phyloP scores from a whole-genome alignment of 1,140 invertebrate genomes.

The Tribolium madens region DNA sequence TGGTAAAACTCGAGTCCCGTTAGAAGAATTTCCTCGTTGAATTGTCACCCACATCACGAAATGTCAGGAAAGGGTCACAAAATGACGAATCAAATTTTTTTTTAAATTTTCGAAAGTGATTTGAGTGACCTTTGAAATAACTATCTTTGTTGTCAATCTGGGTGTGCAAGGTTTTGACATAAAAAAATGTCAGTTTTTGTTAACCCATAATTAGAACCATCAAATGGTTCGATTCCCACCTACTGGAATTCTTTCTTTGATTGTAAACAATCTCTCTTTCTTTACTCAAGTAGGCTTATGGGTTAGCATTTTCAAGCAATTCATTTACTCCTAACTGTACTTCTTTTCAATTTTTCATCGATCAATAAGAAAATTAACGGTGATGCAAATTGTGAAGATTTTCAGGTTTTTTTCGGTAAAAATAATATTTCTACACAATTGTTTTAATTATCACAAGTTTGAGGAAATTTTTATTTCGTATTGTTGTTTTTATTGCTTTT shows the following conservation, averaged over 20 bases:
- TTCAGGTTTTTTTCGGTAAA: too few species aligned
- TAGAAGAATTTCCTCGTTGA: background rate
- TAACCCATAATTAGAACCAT: background rate
- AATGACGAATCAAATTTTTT: too few species aligned
- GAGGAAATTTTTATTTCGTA: too few species aligned
- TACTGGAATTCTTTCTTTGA: conserved; percentile 5
- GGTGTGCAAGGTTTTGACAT: background rate
- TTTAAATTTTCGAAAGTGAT: too few species aligned
- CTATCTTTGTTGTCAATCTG: background rate
- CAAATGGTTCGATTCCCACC: conserved; percentile 1
- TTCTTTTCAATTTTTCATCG: background rate
- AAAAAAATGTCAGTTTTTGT: background rate
- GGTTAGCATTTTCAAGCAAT: conserved; percentile 20
- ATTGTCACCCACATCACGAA: background rate
- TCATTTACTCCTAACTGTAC: conserved; percentile 3
- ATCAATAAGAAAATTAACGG: too few species aligned
- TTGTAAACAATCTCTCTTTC: conserved; percentile 26
- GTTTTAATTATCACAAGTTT: too few species aligned
- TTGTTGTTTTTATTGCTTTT: too few species aligned
- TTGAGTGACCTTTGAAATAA: too few species aligned
- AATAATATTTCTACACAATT: too few species aligned
- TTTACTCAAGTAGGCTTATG: conserved; percentile 23
- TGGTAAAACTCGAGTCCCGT: background rate
- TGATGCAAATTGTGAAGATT: too few species aligned
- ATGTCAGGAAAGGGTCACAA: too few species aligned